A percentile compares a stretch with the other conserved stretches of the same genome.
phyloP scores from a whole-genome alignment of 2,797 vertebrate species.

The Chrosomus eos region DNA sequence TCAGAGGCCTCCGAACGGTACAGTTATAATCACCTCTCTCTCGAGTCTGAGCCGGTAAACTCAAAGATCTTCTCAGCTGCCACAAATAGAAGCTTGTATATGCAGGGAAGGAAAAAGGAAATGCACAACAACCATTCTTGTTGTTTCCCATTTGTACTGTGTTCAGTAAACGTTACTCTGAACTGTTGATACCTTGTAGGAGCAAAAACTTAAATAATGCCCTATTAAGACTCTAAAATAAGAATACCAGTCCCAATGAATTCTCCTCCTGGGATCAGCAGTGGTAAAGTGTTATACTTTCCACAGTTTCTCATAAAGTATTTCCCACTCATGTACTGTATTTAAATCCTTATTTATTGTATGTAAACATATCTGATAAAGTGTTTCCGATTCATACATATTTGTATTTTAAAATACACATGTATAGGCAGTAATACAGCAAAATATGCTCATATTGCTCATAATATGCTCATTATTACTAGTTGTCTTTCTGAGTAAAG shows the following conservation, averaged over 20 bases:
- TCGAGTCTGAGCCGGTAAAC: neutral
- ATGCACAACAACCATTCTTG: neutral
- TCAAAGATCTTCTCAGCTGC: neutral
- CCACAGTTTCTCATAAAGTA: neutral
- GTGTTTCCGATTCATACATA: neutral
- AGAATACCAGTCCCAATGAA: neutral
- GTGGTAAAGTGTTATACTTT: neutral
- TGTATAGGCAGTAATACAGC: neutral
- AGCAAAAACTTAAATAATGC: slow-evolving; percentile 1
- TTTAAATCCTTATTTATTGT: neutral
- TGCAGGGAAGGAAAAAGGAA: neutral
- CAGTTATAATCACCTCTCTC: slow-evolving; percentile 32
- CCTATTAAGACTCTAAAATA: slow-evolving; percentile 31
- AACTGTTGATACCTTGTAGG: neutral
- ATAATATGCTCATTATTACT: no score
- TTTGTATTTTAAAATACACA: neutral
- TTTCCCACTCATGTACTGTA: neutral
- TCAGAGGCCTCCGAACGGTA: slow-evolving; percentile 23
- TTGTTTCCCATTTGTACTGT: slow-evolving; percentile 22
- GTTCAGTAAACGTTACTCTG: slow-evolving; percentile 3
- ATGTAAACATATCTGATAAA: neutral
- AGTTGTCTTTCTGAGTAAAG: neutral
- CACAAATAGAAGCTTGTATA: slow-evolving; percentile 19
- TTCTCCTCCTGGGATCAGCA: neutral
- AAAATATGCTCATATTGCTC: no score